Evolutionary conservation across 2,888 invertebrate species (phyloP).

Genomic region (Rhagonycha fulva): DNA sequence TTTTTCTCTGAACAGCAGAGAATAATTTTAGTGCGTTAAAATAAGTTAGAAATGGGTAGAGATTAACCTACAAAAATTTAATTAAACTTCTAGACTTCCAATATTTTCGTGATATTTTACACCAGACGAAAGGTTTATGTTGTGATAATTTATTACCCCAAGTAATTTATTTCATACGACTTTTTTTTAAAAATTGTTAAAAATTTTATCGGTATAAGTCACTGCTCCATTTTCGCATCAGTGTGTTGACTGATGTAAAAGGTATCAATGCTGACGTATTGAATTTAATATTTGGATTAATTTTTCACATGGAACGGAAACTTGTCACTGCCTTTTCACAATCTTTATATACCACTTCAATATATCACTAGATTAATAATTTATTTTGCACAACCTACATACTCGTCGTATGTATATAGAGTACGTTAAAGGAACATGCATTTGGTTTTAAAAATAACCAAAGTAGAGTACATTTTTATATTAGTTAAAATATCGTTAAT

Average conservation of each 20-base stretch:
- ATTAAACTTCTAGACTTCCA: background rate
- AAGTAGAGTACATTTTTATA: background rate
- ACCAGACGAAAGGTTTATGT: background rate
- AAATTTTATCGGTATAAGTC: background rate
- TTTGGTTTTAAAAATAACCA: background rate
- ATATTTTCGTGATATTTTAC: background rate
- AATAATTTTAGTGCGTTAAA: background rate
- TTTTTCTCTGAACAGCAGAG: background rate
- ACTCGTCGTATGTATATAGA: too few relatives aligned
- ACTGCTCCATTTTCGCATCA: background rate
- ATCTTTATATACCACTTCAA: too few relatives aligned
- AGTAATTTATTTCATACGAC: background rate
- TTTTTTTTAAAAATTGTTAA: background rate
- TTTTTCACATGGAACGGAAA: background rate
- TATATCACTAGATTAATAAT: background rate
- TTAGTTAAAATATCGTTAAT: background rate
- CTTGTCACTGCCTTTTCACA: too few relatives aligned
- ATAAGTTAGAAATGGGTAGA: background rate
- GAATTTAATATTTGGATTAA: background rate
- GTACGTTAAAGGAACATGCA: background rate
- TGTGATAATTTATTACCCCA: background rate
- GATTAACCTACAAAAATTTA: background rate
- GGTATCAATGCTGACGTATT: background rate
- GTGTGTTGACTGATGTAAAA: background rate
- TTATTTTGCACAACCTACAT: background rate